A percentile compares a stretch with the other conserved stretches of the same genome.
These are phyloP conservation scores for Artemisiospiza belli DNA, from an alignment of 2,113 vertebrate species.

Conservation along the genomic window DNA sequence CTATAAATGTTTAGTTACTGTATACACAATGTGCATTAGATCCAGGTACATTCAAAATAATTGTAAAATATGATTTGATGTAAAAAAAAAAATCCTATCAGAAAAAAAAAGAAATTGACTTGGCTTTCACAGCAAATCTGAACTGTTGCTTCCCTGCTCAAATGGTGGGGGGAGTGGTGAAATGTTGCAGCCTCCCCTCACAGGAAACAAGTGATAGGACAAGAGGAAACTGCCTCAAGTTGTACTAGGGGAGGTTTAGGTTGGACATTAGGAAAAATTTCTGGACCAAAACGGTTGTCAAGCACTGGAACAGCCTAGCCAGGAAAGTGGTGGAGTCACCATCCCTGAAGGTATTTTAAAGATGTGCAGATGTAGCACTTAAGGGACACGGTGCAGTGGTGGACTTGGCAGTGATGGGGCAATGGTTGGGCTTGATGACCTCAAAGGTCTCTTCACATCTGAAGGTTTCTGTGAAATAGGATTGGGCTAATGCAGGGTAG, in stretches of 20 bases:
- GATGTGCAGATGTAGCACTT: background rate
- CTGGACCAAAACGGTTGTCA: background rate
- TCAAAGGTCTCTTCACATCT: background rate
- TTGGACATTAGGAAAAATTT: background rate
- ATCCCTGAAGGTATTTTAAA: background rate
- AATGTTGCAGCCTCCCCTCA: background rate
- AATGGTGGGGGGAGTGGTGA: background rate
- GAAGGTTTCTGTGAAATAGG: background rate
- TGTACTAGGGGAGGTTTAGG: background rate
- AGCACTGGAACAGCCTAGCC: background rate
- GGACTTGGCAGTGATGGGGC: background rate
- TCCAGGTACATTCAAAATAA: background rate
- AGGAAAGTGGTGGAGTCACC: background rate
- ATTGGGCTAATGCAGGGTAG: background rate
- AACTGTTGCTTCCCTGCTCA: background rate
- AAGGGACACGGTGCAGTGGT: background rate
- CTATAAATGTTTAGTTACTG: background rate
- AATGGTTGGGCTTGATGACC: rapidly evolving
- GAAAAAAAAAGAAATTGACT: background rate
- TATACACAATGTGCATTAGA: background rate
- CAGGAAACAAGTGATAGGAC: background rate
- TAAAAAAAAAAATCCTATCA: background rate
- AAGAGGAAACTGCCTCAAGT: background rate
- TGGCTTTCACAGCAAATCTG: background rate
- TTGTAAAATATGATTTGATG: background rate